Evolutionary conservation across 2,113 vertebrate genomes (phyloP).

Genomic region (Eretmochelys imbricata): DNA sequence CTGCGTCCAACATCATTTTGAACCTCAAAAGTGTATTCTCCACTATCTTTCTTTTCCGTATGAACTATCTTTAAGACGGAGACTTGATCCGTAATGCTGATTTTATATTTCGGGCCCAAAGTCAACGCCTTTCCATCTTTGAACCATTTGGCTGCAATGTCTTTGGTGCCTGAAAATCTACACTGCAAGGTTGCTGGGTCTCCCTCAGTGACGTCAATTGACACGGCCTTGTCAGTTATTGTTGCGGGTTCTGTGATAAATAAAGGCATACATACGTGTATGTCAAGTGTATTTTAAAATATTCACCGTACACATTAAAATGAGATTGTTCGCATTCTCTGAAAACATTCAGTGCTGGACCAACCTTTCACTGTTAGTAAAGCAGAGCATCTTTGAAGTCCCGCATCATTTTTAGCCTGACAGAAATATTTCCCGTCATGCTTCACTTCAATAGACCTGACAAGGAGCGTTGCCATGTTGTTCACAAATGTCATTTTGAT

Average conservation of each 20-base stretch:
- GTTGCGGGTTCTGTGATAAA: constrained; percentile 92
- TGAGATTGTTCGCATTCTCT: not conserved
- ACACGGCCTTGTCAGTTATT: constrained; percentile 91
- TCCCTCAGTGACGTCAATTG: constrained; percentile 95
- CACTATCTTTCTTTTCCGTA: constrained; percentile 90
- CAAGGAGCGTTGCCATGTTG: constrained; percentile 86
- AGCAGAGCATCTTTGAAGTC: constrained; percentile 93
- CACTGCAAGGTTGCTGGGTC: constrained; percentile 94
- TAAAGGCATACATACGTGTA: constrained; percentile 49
- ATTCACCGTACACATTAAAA: not conserved
- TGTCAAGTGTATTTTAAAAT: constrained; percentile 24
- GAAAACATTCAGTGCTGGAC: constrained; percentile 63
- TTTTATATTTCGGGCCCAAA: constrained; percentile 90
- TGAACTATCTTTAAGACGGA: constrained; percentile 92
- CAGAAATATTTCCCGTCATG: constrained; percentile 94
- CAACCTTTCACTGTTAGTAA: constrained; percentile 94
- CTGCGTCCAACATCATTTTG: constrained; percentile 93
- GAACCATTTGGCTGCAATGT: constrained; percentile 90
- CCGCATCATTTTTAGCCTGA: constrained; percentile 96
- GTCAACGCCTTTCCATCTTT: constrained; percentile 90
- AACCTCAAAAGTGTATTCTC: constrained; percentile 92
- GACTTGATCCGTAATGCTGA: constrained; percentile 88
- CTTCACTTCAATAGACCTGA: constrained; percentile 88
- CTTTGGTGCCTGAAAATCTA: constrained; percentile 94
- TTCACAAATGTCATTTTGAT: constrained; percentile 92